These are phyloP conservation scores for Sebastes glaucus DNA, from an alignment of 2,797 vertebrate species.

Conservation along the genomic window DNA sequence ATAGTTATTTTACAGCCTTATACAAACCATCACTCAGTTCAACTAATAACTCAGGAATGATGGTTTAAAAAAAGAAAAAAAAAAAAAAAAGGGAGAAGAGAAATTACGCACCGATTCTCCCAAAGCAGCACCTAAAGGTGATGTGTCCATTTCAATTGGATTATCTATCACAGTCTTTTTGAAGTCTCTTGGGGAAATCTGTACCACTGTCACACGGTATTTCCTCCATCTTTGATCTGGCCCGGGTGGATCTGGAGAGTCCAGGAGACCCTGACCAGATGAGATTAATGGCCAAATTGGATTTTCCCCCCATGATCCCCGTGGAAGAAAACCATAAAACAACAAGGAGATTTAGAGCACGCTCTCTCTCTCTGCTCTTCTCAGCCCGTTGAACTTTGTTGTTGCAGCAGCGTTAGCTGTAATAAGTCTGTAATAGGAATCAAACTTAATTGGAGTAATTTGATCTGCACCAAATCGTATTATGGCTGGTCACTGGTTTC, in stretches of 20 bases:
- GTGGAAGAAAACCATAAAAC: constrained; percentile 69
- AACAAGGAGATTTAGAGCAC: constrained; percentile 49
- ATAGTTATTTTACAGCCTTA: constrained; percentile 40
- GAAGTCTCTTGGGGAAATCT: constrained; percentile 71
- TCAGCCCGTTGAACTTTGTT: constrained; percentile 36
- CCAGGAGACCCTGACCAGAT: constrained; percentile 62
- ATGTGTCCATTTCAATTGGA: constrained; percentile 74
- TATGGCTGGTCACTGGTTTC: neutral
- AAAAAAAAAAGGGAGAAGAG: neutral
- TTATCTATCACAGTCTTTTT: constrained; percentile 72
- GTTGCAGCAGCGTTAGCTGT: constrained; percentile 11
- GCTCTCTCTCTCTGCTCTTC: neutral
- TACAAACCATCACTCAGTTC: constrained; percentile 26
- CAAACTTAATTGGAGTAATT: constrained; percentile 31
- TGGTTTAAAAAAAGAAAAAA: neutral
- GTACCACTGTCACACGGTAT: constrained; percentile 72
- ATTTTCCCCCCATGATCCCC: constrained; percentile 73
- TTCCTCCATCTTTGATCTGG: constrained; percentile 82
- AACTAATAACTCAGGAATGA: constrained; percentile 47
- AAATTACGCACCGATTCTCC: constrained; percentile 39
- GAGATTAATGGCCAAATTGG: constrained; percentile 78
- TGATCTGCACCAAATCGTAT: constrained; percentile 10
- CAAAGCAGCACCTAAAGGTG: constrained; percentile 68
- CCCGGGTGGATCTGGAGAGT: constrained; percentile 53
- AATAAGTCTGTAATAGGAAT: constrained; percentile 24